Base-by-base conservation (phyloP, 2,113 vertebrate species). In the Pomatorhinus ruficollis region DNA sequence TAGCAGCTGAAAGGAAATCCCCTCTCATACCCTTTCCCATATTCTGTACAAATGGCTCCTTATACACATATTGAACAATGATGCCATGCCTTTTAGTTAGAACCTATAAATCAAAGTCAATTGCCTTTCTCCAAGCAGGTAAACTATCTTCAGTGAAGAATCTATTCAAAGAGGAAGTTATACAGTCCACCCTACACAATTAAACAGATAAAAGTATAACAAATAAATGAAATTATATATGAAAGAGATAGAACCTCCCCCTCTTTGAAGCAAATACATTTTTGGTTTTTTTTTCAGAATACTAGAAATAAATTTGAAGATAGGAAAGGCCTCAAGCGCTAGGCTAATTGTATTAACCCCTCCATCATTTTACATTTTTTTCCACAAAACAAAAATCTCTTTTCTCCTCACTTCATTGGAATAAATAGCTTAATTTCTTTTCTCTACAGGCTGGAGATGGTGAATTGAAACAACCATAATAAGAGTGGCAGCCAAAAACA, bases 401-500 rank as follows among this genome's bases (percentile, higher is more conserved):
- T 95, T 80, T 88, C 31, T 60, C 31, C 12, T 24, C 30, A 74
- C 52, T 81, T 42, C 56, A 40, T n/a, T 82, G 83, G 71, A 96
- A 60, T 72, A 94, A 76, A 72, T 64, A 83, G 84, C 30, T 87
- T 63, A 22, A 49, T 90, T 93, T 93, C 70, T 89, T 96, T 87
- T 83, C 50, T 80, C 64, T 83, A 15, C 47, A 92, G 47, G 31
- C 90, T 90, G 79, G 44, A 82, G 79, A 91, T 30, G 40, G 90
- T 84, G 57, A 81, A 95, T 86, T 95, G 79, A 96, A 97, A 93
- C 31, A 93, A 23, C 16, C 59, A 7, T 94, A 94, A 96, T 89
- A 84, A 97, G 84, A 90, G 39, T 83, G 60, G 82, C 82, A 96
- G 71, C 40, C 72, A 91, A 93, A 97, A 96, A 11, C 79, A 97